Evolutionary conservation across 2,797 vertebrate genomes (phyloP), one percentile per base, ranked within the genome.

Genomic region (Ctenosaura bakeri): DNA sequence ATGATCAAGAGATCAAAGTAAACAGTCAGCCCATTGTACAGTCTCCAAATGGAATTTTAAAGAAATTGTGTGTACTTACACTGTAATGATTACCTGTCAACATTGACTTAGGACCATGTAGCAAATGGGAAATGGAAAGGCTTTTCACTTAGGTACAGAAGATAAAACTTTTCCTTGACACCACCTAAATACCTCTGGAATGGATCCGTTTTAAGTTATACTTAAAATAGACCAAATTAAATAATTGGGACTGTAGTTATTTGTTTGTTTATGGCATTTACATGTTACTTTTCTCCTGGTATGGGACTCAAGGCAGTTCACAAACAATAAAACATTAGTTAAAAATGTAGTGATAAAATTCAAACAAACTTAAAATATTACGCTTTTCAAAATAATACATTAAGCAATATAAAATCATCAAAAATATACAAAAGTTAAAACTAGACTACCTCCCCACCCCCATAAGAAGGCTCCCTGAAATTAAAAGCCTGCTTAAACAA

Each of bases 1-100:
- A 54, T 64, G 14, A 52, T 66, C 66, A 89, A 83, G 18, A 66
- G 12, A 87, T 71, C n/a, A 66, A 78, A 32, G 62, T 85, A 69
- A 78, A 10, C 52, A 69, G 64, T 71, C 56, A 35, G 50, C 4
- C 62, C 50, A 80, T 59, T 69, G 79, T 79, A 54, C 32, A 56
- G 16, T 18, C 14, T 78, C 20, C 29, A 84, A 84, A 66, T 84
- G 14, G 56, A 32, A 50, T 66, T 52, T 24, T 64, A 89, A 59
- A 84, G 22, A 77, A 64, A 83, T 81, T 35, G 38, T 8, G 77
- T 24, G 54, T 64, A 38, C 18, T 20, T 26, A 9, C 14, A 71
- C 5, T 71, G 32, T 42, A 29, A 71, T 32, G 78, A 88, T 81
- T 81, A 29, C n/a, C 18, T 81, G 50, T 35, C 46, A 80, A 54